phyloP scores from a whole-genome alignment of 2,797 vertebrate genomes.

The Chelonia mydas region DNA sequence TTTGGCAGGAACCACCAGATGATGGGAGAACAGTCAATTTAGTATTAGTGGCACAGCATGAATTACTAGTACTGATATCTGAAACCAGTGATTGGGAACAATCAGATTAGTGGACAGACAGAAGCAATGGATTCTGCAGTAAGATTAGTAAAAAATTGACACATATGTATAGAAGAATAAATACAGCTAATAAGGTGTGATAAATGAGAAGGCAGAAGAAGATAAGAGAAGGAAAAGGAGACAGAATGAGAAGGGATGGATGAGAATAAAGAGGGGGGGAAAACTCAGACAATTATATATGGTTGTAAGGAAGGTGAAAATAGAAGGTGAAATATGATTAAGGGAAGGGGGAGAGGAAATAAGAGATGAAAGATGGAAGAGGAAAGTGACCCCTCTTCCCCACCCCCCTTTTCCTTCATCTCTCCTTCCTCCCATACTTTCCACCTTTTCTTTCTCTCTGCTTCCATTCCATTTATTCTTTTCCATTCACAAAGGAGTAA shows the following conservation, averaged over 20 bases:
- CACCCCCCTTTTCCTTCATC: not conserved
- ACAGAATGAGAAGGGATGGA: not conserved
- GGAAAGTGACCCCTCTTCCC: not conserved
- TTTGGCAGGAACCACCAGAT: not conserved
- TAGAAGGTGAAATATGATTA: not conserved
- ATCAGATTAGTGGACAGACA: not conserved
- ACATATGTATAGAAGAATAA: not conserved
- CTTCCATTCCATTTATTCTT: fast-evolving
- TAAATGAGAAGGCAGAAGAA: not conserved
- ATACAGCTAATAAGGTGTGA: not conserved
- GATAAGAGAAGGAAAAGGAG: not conserved
- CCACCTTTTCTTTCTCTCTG: not conserved
- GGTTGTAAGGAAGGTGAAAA: no score
- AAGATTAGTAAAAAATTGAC: not conserved
- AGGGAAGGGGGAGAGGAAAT: not conserved
- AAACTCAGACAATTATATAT: not conserved
- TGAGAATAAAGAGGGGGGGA: no score
- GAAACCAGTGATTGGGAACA: not conserved
- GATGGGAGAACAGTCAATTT: not conserved
- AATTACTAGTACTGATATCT: not conserved
- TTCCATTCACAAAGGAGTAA: not conserved
- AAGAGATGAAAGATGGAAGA: not conserved
- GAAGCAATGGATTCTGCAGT: not conserved
- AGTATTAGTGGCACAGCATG: not conserved
- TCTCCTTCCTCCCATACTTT: not conserved